phyloP scores from a whole-genome alignment of 2,888 invertebrate genomes.

The Aethes cnicana region DNA sequence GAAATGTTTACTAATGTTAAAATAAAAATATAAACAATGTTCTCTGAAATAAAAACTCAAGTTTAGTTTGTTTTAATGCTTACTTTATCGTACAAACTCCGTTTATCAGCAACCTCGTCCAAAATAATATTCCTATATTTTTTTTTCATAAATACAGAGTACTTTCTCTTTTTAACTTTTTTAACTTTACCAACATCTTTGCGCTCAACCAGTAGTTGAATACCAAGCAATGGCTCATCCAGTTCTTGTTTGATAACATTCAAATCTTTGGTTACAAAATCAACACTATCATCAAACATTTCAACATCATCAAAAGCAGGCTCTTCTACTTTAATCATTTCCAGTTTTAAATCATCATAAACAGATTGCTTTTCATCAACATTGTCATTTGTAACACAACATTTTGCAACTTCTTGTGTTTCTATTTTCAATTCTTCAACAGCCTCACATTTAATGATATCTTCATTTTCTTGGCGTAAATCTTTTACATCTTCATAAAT shows the following conservation, averaged over 20 bases:
- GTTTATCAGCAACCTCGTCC: constrained; percentile 13
- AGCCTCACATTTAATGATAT: background rate
- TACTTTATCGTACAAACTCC: constrained; percentile 20
- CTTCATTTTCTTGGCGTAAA: background rate
- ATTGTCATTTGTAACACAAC: background rate
- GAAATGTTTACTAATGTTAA: too few relatives aligned
- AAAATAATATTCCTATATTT: constrained; percentile 22
- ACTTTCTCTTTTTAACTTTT: background rate
- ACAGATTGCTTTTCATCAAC: background rate
- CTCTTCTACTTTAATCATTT: background rate
- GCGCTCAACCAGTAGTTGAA: constrained; percentile 1
- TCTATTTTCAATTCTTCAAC: background rate
- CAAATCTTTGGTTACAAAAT: background rate
- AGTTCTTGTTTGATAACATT: constrained; percentile 2
- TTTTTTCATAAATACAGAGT: constrained; percentile 1
- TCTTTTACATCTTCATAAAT: background rate
- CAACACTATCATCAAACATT: background rate
- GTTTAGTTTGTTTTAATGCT: too few relatives aligned
- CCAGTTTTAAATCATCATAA: background rate
- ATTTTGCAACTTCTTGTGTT: background rate
- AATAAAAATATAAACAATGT: too few relatives aligned
- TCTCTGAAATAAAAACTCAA: too few relatives aligned
- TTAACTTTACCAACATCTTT: background rate
- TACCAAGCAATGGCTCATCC: background rate
- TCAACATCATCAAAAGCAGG: background rate